Evolutionary conservation across 2,797 vertebrate species (phyloP), one percentile per base, ranked within the genome.

Genomic region (Galago senegalensis): DNA sequence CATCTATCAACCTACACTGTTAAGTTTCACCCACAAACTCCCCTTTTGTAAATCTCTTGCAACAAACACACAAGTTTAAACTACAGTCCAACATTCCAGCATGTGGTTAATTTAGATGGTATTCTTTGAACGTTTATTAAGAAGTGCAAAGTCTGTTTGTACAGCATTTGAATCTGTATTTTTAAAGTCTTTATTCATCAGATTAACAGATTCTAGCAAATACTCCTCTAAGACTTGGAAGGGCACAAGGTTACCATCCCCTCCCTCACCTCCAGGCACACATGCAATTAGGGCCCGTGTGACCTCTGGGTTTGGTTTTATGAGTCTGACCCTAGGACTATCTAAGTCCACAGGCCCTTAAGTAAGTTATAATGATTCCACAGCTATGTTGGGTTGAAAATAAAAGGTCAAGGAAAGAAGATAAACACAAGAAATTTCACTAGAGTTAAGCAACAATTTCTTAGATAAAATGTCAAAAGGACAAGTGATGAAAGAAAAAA

Each of bases 141-240:
- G 91, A 94, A 60, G 20, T 65, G 29, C 18, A 84, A 96, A 75
- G 53, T 58, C 65, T 95, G 21, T 76, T 56, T 89, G 89, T 58
- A 70, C 6, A 61, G 37, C 56, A 49, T 77, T 82, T 87, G 70
- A 89, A 80, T 79, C 65, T 76, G 79, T 4, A 75, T 81, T 92
- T 43, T 37, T 69, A 81, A 96, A 94, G 58, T 65, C 56, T 89
- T 77, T 87, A 82, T 56, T 92, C 20, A 72, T 10, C 60, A 92
- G 40, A 94, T 72, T 87, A 95, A 94, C 11, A 91, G 37, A 92
- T 91, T 93, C n/a, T 34, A 61, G 37, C 11, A 94, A 89, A 92
- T 65, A 89, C 9, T 29, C 89, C 79, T 79, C 69, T 37, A 53
- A 85, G 43, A 67, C 9, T 67, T 67, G 43, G 27, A 27, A 75